phyloP scores from a whole-genome alignment of 1,140 invertebrate genomes.

The Homalodisca vitripennis region DNA sequence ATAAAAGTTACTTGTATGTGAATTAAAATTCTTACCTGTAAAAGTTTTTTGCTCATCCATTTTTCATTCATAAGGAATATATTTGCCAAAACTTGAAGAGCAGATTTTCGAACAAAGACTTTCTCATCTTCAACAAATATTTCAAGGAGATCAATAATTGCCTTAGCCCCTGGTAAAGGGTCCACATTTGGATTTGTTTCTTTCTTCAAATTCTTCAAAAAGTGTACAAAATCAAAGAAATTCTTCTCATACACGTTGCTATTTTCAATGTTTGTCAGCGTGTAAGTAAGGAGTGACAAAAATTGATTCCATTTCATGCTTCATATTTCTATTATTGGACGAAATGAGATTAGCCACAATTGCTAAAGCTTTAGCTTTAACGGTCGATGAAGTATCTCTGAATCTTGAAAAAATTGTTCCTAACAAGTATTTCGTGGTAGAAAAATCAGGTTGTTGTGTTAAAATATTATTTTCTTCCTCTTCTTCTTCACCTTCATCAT shows the following conservation, averaged over 20 bases:
- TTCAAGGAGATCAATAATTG: constrained; percentile 51
- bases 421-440: constrained; percentile 51
- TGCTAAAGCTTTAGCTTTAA: constrained; percentile 57
- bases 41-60: constrained; percentile 46
- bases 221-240: constrained; percentile 35
- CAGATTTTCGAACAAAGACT: constrained; percentile 57
- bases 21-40: constrained; percentile 46
- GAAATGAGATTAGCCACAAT: constrained; percentile 53
- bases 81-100: constrained; percentile 54
- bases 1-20: too few species aligned
- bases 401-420: constrained; percentile 53
- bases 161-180: constrained; percentile 47
- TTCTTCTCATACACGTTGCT: constrained; percentile 14
- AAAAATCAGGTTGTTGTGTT: constrained; percentile 32
- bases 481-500: neutral
- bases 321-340: constrained; percentile 43
- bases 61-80: constrained; percentile 44
- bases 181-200: constrained; percentile 36
- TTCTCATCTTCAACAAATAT: constrained; percentile 56
- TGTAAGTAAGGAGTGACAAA: constrained; percentile 46
- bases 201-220: constrained; percentile 36
- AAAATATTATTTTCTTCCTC: neutral
- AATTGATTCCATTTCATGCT: constrained; percentile 49
- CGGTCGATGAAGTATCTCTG: constrained; percentile 56
- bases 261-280: neutral